Conservation (phyloP, 2,113 vertebrate genomes). For the Daubentonia madagascariensis region DNA sequence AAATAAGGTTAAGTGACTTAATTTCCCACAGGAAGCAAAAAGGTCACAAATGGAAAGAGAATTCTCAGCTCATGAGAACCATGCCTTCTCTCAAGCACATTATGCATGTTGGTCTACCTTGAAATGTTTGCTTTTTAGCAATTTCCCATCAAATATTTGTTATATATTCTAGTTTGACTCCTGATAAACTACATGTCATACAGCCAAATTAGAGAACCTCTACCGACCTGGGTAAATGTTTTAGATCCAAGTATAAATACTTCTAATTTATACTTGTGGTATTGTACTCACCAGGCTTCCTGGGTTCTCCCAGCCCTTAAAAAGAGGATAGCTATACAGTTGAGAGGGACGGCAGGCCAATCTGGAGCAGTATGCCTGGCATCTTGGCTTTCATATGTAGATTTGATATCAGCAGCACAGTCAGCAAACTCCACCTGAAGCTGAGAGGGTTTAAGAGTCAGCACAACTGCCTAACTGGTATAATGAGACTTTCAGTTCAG, state of each 20-base stretch:
- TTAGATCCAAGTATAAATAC: background rate
- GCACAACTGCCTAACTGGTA: background rate
- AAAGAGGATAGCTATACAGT: slow-evolving; percentile 81
- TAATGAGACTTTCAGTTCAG: background rate
- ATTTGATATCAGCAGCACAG: slow-evolving; percentile 89
- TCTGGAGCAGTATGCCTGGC: background rate
- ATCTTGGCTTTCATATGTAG: slow-evolving; percentile 64
- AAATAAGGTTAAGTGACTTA: background rate
- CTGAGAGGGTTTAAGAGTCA: slow-evolving; percentile 77
- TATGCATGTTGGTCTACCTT: background rate
- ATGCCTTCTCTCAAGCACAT: background rate
- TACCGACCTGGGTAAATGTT: background rate
- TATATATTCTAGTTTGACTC: background rate
- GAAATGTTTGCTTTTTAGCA: background rate
- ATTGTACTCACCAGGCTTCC: slow-evolving; percentile 88
- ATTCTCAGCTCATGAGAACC: background rate
- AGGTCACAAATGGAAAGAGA: background rate
- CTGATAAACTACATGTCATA: background rate
- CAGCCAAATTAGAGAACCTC: background rate
- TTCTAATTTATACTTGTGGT: background rate
- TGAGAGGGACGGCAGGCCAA: slow-evolving; percentile 83
- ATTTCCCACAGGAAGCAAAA: background rate
- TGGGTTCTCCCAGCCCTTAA: slow-evolving; percentile 84
- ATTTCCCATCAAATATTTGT: background rate
- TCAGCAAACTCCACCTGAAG: slow-evolving; percentile 88